Conservation (phyloP, 2,888 invertebrate genomes). For the Barypeithes pellucidus region DNA sequence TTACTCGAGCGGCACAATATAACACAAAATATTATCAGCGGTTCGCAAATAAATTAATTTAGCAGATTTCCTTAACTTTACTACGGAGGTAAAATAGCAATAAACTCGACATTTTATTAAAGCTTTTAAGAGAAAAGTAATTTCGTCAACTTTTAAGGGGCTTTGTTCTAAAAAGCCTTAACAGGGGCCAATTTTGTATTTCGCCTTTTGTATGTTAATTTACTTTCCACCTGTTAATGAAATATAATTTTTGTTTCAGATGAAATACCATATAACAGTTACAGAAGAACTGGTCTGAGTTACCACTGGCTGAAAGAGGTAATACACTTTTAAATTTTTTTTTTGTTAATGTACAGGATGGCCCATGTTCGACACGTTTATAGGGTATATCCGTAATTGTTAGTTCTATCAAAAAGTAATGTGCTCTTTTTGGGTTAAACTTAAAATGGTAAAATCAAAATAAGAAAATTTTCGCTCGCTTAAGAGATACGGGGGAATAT, state of each 20-base stretch:
- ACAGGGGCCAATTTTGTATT: not conserved
- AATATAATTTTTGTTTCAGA: not conserved
- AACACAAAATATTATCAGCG: too few relatives aligned
- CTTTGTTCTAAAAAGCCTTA: not conserved
- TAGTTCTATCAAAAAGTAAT: too few relatives aligned
- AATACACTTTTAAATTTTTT: not conserved
- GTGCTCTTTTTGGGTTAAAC: too few relatives aligned
- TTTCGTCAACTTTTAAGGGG: slow-evolving; percentile 21
- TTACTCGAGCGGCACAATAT: not conserved
- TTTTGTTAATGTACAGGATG: not conserved
- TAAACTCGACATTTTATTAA: slow-evolving; percentile 23
- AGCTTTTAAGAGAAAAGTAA: slow-evolving; percentile 25
- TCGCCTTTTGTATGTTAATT: not conserved
- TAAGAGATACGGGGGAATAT: too few relatives aligned
- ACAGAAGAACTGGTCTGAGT: too few relatives aligned
- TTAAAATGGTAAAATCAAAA: too few relatives aligned
- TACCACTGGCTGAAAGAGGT: too few relatives aligned
- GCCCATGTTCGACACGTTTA: too few relatives aligned
- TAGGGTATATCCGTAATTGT: too few relatives aligned
- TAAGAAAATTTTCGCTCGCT: too few relatives aligned
- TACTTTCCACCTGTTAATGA: too few relatives aligned
- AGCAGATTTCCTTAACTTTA: slow-evolving; percentile 20
- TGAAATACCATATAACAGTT: not conserved
- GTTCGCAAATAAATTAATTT: not conserved
- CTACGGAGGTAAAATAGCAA: slow-evolving; percentile 5